phyloP scores from a whole-genome alignment of 2,797 vertebrate genomes.

The Micropoecilia bifurca region DNA sequence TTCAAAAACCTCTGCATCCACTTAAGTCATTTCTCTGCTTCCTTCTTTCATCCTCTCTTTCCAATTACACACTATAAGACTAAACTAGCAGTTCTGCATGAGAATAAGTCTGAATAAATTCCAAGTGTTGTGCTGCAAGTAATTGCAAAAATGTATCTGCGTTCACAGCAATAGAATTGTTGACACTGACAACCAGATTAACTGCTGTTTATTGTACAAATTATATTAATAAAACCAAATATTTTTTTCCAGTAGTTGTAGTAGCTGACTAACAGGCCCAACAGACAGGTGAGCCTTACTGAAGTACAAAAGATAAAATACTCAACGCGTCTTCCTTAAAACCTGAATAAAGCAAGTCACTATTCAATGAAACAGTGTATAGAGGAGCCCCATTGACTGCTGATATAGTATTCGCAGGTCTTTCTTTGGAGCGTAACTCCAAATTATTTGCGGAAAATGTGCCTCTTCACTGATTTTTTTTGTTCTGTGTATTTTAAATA shows the following conservation, averaged over 20 bases:
- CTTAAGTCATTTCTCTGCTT: neutral
- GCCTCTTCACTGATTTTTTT: neutral
- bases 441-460: neutral
- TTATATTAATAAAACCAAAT: neutral
- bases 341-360: neutral
- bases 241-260: neutral
- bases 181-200: neutral
- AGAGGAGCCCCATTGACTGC: neutral
- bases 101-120: neutral
- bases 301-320: neutral
- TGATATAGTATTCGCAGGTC: neutral
- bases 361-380: neutral
- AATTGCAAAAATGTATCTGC: neutral
- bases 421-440: neutral
- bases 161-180: neutral
- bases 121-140: neutral
- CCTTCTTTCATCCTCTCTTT: neutral
- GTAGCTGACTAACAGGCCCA: neutral
- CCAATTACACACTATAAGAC: neutral
- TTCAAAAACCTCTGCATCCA: conserved; percentile 1
- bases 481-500: neutral
- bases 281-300: too few species aligned
- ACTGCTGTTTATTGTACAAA: neutral
- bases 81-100: neutral
- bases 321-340: neutral